Evolutionary conservation across 1,140 invertebrate species (phyloP).

Genomic region (Pygmarrhopalites habei): DNA sequence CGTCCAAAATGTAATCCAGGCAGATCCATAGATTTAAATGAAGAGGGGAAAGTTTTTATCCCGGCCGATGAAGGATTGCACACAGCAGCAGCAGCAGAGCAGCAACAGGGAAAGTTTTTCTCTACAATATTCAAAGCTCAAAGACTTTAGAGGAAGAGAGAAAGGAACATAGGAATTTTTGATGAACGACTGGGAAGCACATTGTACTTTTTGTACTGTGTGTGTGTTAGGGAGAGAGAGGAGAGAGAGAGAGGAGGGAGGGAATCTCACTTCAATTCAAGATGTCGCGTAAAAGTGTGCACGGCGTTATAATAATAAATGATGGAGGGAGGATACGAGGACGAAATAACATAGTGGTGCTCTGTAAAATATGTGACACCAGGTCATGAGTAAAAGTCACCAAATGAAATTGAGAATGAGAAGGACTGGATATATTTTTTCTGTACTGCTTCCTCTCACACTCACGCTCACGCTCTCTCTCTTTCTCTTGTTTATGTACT

Average conservation of each 20-base stretch:
- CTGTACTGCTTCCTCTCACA: not conserved
- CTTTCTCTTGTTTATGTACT: too few species aligned
- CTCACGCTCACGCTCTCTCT: not conserved
- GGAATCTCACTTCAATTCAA: constrained; percentile 22
- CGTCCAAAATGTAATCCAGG: too few species aligned
- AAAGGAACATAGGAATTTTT: not conserved
- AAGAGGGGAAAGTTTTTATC: too few species aligned
- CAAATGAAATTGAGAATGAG: constrained; percentile 15
- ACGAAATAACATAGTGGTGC: constrained; percentile 23
- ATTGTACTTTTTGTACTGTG: not conserved
- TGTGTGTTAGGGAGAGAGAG: not conserved
- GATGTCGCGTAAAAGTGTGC: constrained; percentile 27
- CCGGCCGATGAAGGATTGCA: too few species aligned
- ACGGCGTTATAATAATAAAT: constrained; percentile 34
- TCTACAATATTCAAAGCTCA: too few species aligned
- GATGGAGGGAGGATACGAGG: constrained; percentile 25
- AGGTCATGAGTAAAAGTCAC: constrained; percentile 31
- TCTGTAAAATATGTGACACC: constrained; percentile 30
- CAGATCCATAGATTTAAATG: too few species aligned
- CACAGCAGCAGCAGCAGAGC: too few species aligned
- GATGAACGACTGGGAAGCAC: not conserved
- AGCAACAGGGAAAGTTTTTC: too few species aligned
- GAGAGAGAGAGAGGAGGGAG: not conserved
- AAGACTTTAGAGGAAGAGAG: not conserved
- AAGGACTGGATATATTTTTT: constrained; percentile 5